Conservation (phyloP, 2,797 vertebrate genomes). For the Acanthurus leucopareius region DNA sequence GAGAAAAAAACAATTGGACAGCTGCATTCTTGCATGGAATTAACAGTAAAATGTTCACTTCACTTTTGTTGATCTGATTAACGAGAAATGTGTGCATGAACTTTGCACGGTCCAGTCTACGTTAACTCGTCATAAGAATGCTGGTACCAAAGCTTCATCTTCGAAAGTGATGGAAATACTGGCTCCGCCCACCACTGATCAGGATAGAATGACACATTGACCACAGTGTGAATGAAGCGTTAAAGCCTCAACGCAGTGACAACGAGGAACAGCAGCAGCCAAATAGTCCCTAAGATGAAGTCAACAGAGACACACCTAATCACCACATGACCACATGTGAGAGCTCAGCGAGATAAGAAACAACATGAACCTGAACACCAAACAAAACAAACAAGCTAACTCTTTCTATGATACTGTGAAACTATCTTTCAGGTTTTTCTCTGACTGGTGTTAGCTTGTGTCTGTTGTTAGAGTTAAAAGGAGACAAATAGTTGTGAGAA, state of each 20-base stretch:
- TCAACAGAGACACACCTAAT: too few species aligned
- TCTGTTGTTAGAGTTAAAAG: neutral
- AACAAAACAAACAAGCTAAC: neutral
- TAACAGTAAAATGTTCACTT: neutral
- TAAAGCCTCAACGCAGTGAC: neutral
- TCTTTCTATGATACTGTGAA: neutral
- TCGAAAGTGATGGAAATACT: rapidly evolving
- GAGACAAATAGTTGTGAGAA: neutral
- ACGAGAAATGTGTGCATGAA: too few species aligned
- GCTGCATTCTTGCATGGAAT: neutral
- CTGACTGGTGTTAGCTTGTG: neutral
- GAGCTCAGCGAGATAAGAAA: neutral
- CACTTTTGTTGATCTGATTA: too few species aligned
- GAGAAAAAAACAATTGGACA: too few species aligned
- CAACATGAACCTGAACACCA: neutral
- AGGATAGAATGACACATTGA: conserved; percentile 25
- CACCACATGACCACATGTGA: too few species aligned
- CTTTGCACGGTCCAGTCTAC: neutral
- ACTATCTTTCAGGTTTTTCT: neutral
- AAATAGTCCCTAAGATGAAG: too few species aligned
- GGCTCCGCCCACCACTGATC: too few species aligned
- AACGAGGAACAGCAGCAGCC: conserved; percentile 2
- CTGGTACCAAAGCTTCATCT: neutral
- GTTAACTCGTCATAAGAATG: neutral
- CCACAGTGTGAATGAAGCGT: conserved; percentile 10